These are phyloP conservation scores for Oreohelix idahoensis DNA, from an alignment of 1,140 invertebrate genomes.

Conservation along the genomic window DNA sequence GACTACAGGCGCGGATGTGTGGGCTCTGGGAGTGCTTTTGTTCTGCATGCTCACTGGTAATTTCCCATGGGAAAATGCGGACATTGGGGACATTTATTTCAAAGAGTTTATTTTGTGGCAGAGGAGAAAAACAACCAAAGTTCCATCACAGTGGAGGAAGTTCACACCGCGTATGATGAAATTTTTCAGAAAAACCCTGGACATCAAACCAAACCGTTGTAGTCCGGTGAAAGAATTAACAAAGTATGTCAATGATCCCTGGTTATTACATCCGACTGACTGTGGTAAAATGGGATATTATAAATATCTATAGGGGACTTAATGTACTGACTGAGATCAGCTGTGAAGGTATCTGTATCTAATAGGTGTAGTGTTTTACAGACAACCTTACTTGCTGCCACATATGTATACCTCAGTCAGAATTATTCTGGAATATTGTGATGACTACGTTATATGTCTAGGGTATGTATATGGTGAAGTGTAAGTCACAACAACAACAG, in stretches of 20 bases:
- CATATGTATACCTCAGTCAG: too few relatives aligned
- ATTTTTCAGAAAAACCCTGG: conserved; percentile 82
- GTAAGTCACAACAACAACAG: too few relatives aligned
- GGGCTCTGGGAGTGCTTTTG: conserved; percentile 95
- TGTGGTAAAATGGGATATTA: too few relatives aligned
- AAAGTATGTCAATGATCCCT: conserved; percentile 83
- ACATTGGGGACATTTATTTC: conserved; percentile 78
- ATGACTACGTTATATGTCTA: too few relatives aligned
- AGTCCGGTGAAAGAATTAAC: conserved; percentile 82
- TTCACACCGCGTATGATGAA: conserved; percentile 77
- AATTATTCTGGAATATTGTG: too few relatives aligned
- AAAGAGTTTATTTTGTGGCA: conserved; percentile 82
- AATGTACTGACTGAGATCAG: too few relatives aligned
- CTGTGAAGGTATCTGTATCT: too few relatives aligned
- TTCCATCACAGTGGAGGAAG: conserved; percentile 73
- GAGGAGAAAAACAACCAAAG: conserved; percentile 81
- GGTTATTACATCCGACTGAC: conserved; percentile 74
- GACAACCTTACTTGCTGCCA: too few relatives aligned
- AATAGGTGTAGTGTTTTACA: too few relatives aligned
- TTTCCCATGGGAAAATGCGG: conserved; percentile 95
- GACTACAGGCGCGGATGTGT: conserved; percentile 89
- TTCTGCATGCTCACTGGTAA: conserved; percentile 94
- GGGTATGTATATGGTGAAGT: too few relatives aligned
- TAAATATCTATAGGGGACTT: too few relatives aligned
- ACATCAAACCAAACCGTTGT: conserved; percentile 83